Percentiles rank a stretch among this genome's conserved stretches.
Evolutionary conservation across 2,113 vertebrate species (phyloP).

Genomic region (Atlantisia rogersi): DNA sequence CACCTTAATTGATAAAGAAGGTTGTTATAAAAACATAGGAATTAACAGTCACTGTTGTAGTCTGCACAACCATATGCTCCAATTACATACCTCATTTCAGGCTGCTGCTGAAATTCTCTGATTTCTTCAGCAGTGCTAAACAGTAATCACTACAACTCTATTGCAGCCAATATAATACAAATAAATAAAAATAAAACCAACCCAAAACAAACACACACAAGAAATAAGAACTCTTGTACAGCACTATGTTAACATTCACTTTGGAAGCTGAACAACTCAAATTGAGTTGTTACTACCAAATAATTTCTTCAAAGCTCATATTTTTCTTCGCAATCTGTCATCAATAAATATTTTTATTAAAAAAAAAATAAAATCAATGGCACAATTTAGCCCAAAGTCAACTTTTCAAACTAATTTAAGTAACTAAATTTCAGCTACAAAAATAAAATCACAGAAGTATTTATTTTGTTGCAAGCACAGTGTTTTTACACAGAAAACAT

Average conservation of each 20-base stretch:
- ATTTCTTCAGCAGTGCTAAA: neutral
- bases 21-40: neutral
- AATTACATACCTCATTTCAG: neutral
- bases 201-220: neutral
- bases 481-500: neutral
- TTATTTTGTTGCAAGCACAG: neutral
- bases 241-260: neutral
- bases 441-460: neutral
- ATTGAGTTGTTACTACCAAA: neutral
- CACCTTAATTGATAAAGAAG: neutral
- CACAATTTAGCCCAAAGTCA: neutral
- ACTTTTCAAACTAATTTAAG: neutral
- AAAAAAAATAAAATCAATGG: neutral
- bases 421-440: neutral
- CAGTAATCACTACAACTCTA: neutral
- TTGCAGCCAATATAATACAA: neutral
- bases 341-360: neutral
- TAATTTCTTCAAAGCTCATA: neutral
- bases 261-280: neutral
- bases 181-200: neutral
- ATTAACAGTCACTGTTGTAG: neutral
- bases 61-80: neutral
- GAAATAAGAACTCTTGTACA: neutral
- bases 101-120: neutral
- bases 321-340: neutral